Evolutionary conservation across 2,888 invertebrate species (phyloP), one percentile per base, ranked within the genome.

Genomic region (Furcula furcula): DNA sequence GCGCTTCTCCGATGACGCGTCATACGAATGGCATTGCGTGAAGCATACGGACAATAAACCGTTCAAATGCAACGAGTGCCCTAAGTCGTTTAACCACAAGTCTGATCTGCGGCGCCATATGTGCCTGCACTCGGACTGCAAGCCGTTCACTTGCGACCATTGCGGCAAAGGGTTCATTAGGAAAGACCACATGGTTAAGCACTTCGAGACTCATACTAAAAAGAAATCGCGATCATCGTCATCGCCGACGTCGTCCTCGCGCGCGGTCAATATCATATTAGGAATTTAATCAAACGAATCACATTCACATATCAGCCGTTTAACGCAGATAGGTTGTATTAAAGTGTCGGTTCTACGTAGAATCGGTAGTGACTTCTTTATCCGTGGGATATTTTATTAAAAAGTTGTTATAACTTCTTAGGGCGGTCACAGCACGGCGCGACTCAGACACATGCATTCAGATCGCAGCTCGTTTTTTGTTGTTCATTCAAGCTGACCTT

Each of bases 131-230:
- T 94, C 94, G n/a, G 95, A 95, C 29, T 92, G 93, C 62, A 96
- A 95, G 75, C 96, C 96, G 23, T 96, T 93, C 75, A 90, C 92
- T 46, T 97, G 97, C 80, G 91, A 92, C 55, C 92, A 92, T 45
- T 97, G 97, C 77, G 92, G 93, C 42, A 97, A 97, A 78, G 95
- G 96, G 31, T 97, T 97, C 79, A 96, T 95, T 59, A 91, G 97
- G 53, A 95, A 95, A 80, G 97, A 97, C 83, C 97, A 97, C 80
- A 95, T 97, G 95, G 91, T 95, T 51, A 96, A 97, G 76, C 96
- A 96, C 76, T 90, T 91, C 55, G 94, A 94, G 56, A 95, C 95
- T 31, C 97, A 97, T 82, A 90, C 90, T 33, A 93, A 91, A 71
- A 93, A 92, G 64, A 84, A 76, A 45, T 65, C 77, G 36, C 80